Evolutionary conservation across 2,888 invertebrate genomes (phyloP).

Genomic region (Perithous albicinctus): DNA sequence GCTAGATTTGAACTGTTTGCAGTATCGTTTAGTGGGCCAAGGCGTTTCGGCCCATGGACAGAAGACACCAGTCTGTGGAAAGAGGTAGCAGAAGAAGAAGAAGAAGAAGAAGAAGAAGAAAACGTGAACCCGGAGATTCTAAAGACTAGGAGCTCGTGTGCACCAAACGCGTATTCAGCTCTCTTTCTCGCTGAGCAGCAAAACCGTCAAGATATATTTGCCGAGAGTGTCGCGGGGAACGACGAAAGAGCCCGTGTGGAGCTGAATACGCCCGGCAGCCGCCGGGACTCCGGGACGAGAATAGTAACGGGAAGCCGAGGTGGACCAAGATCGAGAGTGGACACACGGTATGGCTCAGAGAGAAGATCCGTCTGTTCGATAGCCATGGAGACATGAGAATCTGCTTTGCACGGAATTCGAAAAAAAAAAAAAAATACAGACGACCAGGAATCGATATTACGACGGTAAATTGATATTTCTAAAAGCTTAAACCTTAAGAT

Average conservation of each 20-base stretch:
- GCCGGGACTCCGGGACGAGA: constrained; percentile 81
- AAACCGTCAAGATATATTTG: constrained; percentile 61
- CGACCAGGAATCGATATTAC: not conserved
- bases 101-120: constrained; percentile 12
- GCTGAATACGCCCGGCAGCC: constrained; percentile 81
- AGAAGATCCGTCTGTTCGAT: not conserved
- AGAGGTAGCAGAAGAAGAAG: not conserved
- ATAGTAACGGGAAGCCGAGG: constrained; percentile 82
- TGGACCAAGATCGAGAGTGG: constrained; percentile 74
- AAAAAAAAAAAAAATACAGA: not conserved
- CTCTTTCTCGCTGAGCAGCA: constrained; percentile 40
- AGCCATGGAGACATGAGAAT: not conserved
- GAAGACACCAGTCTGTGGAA: not conserved
- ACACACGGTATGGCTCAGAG: constrained; percentile 22
- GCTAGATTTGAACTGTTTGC: constrained; percentile 24
- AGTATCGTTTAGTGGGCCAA: constrained; percentile 51
- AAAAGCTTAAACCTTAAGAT: not conserved
- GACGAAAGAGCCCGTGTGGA: constrained; percentile 63
- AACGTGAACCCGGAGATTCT: constrained; percentile 22
- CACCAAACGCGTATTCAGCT: constrained; percentile 14
- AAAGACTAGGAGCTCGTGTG: constrained; percentile 39
- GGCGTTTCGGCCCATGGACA: constrained; percentile 42
- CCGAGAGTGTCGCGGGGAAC: constrained; percentile 60
- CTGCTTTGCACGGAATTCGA: not conserved
- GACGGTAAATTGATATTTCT: not conserved